Evolutionary conservation across 2,888 invertebrate genomes (phyloP).

Genomic region (Campoplex nolae): DNA sequence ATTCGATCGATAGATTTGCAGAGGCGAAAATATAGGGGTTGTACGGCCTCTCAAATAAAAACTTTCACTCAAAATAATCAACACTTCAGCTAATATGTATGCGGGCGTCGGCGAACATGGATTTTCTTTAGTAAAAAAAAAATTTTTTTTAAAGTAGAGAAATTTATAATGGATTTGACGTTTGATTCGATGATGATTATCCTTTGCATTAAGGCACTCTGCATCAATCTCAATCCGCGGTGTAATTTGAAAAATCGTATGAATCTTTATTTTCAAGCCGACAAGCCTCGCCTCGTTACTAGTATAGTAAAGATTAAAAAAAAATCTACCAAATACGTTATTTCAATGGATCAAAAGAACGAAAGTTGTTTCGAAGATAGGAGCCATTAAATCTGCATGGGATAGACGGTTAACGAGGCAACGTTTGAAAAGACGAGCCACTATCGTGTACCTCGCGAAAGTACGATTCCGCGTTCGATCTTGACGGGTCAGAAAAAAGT

Average conservation of each 20-base stretch:
- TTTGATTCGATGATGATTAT: no score
- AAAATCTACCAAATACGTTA: background rate
- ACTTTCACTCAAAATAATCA: background rate
- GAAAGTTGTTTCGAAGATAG: background rate
- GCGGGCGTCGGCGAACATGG: no score
- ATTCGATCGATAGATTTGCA: background rate
- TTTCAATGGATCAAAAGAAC: background rate
- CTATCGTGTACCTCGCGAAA: background rate
- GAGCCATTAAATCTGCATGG: background rate
- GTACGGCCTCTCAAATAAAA: background rate
- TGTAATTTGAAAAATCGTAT: no score
- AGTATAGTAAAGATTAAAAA: background rate
- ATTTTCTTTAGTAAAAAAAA: no score
- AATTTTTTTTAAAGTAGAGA: no score
- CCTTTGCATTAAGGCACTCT: no score
- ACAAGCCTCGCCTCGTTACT: background rate
- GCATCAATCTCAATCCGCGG: no score
- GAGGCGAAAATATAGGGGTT: background rate
- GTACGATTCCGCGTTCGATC: background rate
- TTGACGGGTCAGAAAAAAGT: background rate
- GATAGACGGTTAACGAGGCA: background rate
- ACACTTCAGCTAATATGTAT: no score
- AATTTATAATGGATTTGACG: no score
- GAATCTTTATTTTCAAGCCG: background rate
- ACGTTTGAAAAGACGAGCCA: background rate